Base-by-base conservation (phyloP, 2,888 invertebrate genomes). In the Melinopterus prodromus region DNA sequence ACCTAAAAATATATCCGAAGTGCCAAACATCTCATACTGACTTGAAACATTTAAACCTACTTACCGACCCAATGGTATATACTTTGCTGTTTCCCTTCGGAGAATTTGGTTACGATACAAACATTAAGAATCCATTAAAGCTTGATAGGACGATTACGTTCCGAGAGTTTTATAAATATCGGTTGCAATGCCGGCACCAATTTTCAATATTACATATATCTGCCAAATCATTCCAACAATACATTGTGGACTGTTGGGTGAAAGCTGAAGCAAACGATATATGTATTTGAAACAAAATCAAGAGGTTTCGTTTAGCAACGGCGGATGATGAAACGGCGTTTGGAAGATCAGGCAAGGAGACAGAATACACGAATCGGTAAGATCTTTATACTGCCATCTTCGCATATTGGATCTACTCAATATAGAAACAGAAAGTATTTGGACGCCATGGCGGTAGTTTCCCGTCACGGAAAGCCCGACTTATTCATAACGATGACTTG, bases 401-500 rank as follows among this genome's bases (percentile, higher is more conserved):
- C 35, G 1, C 79, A 71, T 26, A 53, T 71, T 5, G 80, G 80
- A 1, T 9, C 38, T 9, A 53, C 71, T 35, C 15, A 71, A 38
- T 12, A 74, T 71, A 16, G 70, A 6, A 69, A 38, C n/a, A 16
- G 79, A 74, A 80, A 77, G 37, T 82, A 79, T 78, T 37, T 79
- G 15, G 83, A 83, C 26, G 82, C 81, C 0, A 83, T 83, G 83
- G 77, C 82, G 1, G 53, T 80, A 9, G 82, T 82, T 9, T 70
- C 78, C 0, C 2, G 77, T 0, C 36, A 82, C 76, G 82, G 81
- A 7, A 77, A 76, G 74, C 84, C 83, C 9, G 80, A 82, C 53
- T 15, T 80, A 2, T 83, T 84, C 53, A 79, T 83, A 6, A 83
- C 83, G 0, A 77, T 83, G n/a, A 82, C 83, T 0, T 83, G 83